A percentile compares a stretch with the other conserved stretches of the same genome.
Conservation (phyloP, 2,888 invertebrate species). For the Drosophila colorata region DNA sequence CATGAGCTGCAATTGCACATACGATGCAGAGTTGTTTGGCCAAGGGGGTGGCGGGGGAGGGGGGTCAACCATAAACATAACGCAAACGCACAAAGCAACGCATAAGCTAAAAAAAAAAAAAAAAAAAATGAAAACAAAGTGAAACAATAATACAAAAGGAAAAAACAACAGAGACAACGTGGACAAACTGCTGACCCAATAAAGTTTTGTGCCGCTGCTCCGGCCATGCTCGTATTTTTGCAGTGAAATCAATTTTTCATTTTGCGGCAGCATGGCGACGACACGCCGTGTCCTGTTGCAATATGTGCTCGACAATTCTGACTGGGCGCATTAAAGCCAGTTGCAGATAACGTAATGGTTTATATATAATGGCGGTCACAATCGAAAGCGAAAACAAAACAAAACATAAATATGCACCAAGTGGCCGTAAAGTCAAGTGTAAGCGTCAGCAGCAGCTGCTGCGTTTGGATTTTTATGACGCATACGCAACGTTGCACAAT, state of each 20-base stretch:
- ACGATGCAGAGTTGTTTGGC: constrained; percentile 13
- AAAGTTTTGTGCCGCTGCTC: constrained; percentile 49
- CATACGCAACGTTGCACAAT: constrained; percentile 63
- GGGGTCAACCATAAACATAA: constrained; percentile 60
- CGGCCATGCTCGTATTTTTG: constrained; percentile 59
- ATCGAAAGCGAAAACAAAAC: constrained; percentile 38
- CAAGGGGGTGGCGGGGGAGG: background rate
- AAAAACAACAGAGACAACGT: constrained; percentile 29
- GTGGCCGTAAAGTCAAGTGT: constrained; percentile 52
- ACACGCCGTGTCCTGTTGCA: constrained; percentile 32
- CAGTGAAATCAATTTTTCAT: constrained; percentile 77
- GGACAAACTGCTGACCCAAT: constrained; percentile 62
- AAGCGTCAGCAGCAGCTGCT: constrained; percentile 29
- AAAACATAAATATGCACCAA: constrained; percentile 68
- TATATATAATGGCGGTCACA: constrained; percentile 57
- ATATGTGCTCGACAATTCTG: constrained; percentile 59
- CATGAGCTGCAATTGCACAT: constrained; percentile 77
- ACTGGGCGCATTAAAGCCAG: constrained; percentile 53
- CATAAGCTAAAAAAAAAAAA: constrained; percentile 32
- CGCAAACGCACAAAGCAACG: constrained; percentile 33
- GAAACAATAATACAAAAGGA: background rate
- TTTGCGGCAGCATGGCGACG: constrained; percentile 62
- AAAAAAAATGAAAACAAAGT: constrained; percentile 6
- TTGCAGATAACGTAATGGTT: constrained; percentile 64
- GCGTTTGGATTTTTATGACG: constrained; percentile 56